phyloP scores from a whole-genome alignment of 2,113 vertebrate species.

The Corythoichthys haematopterus region DNA sequence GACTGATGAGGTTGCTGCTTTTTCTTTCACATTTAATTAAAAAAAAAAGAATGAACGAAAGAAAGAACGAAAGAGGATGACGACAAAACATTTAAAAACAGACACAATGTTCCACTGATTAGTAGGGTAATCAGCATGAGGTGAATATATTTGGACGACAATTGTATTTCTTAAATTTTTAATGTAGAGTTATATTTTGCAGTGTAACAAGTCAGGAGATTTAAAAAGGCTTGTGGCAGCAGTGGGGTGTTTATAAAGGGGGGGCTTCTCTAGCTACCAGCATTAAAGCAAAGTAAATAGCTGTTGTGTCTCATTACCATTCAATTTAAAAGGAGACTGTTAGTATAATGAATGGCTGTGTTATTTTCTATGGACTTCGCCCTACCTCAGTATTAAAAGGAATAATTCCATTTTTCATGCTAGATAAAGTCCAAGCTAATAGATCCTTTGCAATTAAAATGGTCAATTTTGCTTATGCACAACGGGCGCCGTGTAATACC shows the following conservation, averaged over 20 bases:
- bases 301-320: constrained; percentile 66
- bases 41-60: neutral
- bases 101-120: constrained; percentile 39
- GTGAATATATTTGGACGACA: constrained; percentile 31
- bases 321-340: constrained; percentile 67
- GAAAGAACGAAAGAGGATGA: neutral
- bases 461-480: constrained; percentile 64
- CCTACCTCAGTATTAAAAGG: constrained; percentile 58
- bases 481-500: constrained; percentile 50
- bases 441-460: constrained; percentile 69
- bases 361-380: constrained; percentile 38
- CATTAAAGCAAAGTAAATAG: constrained; percentile 67
- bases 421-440: constrained; percentile 58
- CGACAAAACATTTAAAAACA: constrained; percentile 14
- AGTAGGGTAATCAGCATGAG: constrained; percentile 45
- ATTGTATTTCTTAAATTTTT: constrained; percentile 41
- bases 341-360: constrained; percentile 60
- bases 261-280: constrained; percentile 38
- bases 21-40: constrained; percentile 13
- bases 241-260: constrained; percentile 29
- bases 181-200: constrained; percentile 48
- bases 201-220: constrained; percentile 54
- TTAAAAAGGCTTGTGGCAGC: constrained; percentile 51
- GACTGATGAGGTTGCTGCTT: constrained; percentile 26
- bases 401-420: constrained; percentile 58